phyloP scores from a whole-genome alignment of 2,888 invertebrate genomes.

The Lycocerus yunnanus region DNA sequence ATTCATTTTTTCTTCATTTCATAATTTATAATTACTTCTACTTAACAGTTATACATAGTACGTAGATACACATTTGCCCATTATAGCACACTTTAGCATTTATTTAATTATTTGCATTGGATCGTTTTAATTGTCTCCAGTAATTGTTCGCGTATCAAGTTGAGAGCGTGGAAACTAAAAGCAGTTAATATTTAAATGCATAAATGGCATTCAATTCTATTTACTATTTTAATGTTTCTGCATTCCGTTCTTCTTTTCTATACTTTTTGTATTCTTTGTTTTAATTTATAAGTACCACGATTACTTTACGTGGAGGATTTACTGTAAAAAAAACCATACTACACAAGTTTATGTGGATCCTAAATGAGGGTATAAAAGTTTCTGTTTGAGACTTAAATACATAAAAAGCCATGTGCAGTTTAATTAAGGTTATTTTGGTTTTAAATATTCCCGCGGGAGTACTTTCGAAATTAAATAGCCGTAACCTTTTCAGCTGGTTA shows the following conservation, averaged over 20 bases:
- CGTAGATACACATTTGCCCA: neutral
- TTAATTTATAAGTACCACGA: neutral
- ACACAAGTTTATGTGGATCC: neutral
- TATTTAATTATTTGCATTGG: neutral
- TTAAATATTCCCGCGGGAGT: neutral
- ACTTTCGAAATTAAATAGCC: neutral
- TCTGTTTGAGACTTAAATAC: neutral
- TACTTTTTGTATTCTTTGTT: neutral
- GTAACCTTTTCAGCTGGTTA: neutral
- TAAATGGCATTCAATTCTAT: neutral
- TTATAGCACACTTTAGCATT: neutral
- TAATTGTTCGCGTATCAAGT: neutral
- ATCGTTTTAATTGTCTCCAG: neutral
- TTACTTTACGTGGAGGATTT: neutral
- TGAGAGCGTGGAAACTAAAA: neutral
- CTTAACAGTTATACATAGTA: neutral
- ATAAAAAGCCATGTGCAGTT: neutral
- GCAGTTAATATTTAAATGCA: neutral
- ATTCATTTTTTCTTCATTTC: neutral
- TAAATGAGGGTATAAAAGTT: neutral
- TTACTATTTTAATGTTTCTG: neutral
- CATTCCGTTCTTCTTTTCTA: neutral
- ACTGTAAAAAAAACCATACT: too few relatives aligned
- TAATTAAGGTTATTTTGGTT: neutral
- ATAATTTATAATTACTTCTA: neutral